Conservation (phyloP, 2,888 invertebrate genomes). For the Meliscaeva auricollis region DNA sequence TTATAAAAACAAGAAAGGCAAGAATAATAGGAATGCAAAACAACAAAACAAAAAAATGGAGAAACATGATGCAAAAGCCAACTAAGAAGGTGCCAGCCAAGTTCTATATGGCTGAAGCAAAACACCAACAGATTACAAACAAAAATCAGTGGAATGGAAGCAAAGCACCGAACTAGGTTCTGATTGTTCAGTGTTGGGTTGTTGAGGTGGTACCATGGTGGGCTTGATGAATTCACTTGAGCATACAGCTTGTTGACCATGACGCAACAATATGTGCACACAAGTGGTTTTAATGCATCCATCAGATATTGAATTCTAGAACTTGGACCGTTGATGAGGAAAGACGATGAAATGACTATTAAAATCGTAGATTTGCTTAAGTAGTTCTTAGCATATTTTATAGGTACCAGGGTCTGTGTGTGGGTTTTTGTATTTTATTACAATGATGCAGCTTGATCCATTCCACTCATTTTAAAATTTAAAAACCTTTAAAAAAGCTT, state of each 20-base stretch:
- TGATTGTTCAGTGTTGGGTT: background rate
- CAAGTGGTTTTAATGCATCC: background rate
- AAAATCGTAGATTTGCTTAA: background rate
- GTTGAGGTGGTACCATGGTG: background rate
- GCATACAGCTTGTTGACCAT: slow-evolving; percentile 12
- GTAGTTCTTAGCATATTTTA: background rate
- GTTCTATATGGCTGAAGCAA: background rate
- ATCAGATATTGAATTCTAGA: background rate
- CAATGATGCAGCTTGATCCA: too few relatives aligned
- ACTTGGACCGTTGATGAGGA: slow-evolving; percentile 3
- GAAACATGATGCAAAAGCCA: slow-evolving; percentile 14
- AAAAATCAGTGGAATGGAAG: slow-evolving; percentile 3
- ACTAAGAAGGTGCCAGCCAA: slow-evolving; percentile 14
- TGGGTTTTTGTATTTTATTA: too few relatives aligned
- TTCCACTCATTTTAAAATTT: too few relatives aligned
- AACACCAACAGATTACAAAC: slow-evolving; percentile 2
- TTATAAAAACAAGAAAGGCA: background rate
- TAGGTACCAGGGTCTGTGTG: too few relatives aligned
- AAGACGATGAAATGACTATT: background rate
- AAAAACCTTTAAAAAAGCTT: too few relatives aligned
- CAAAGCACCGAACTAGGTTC: slow-evolving; percentile 11
- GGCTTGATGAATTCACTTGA: background rate
- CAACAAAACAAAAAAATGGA: slow-evolving; percentile 5
- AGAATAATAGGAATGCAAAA: slow-evolving; percentile 35
- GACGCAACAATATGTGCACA: background rate